phyloP scores from a whole-genome alignment of 2,113 vertebrate species.

The Elephantulus edwardii region DNA sequence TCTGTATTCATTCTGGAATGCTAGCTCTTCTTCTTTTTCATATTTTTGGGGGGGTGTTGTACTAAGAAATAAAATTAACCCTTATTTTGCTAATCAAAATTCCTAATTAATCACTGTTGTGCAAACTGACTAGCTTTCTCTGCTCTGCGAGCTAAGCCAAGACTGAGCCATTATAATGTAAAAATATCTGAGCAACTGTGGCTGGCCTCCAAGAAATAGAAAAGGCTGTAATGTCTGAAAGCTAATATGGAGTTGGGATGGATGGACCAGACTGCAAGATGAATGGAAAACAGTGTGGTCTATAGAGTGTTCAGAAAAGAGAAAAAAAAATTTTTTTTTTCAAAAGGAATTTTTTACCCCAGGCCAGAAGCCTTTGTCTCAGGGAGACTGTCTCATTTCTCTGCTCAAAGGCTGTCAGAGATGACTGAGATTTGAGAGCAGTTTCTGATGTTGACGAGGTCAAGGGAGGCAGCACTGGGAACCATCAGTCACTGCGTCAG shows the following conservation, averaged over 20 bases:
- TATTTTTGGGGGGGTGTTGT: background rate
- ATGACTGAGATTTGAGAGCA: constrained; percentile 90
- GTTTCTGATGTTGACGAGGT: constrained; percentile 90
- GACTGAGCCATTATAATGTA: constrained; percentile 45
- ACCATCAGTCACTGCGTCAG: constrained; percentile 83
- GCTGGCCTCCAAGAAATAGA: constrained; percentile 76
- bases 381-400: constrained; percentile 89
- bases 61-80: constrained; percentile 47
- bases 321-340: too few relatives aligned
- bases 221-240: constrained; percentile 78
- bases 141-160: constrained; percentile 40
- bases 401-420: constrained; percentile 90
- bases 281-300: constrained; percentile 85
- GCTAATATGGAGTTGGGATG: constrained; percentile 71
- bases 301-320: constrained; percentile 79
- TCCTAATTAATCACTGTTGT: constrained; percentile 12
- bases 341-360: constrained; percentile 90
- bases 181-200: constrained; percentile 71
- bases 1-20: background rate
- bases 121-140: constrained; percentile 62
- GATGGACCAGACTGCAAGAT: constrained; percentile 80
- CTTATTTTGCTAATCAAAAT: constrained; percentile 47
- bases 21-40: background rate
- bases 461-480: constrained; percentile 85
- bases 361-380: constrained; percentile 90